Base-by-base conservation (phyloP, 2,888 invertebrate genomes). In the Salticus scenicus region DNA sequence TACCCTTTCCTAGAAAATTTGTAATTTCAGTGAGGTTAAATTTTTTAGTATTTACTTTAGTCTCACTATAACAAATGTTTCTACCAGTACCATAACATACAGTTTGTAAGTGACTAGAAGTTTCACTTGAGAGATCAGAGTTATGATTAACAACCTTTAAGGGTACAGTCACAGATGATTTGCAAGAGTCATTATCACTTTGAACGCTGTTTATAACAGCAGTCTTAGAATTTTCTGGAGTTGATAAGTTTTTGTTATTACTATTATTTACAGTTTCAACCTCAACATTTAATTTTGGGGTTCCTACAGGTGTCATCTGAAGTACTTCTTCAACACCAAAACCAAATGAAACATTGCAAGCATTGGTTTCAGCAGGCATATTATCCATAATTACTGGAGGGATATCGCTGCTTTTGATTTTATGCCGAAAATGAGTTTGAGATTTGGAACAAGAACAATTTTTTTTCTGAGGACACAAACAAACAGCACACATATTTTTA, bases 261-360 rank as follows among this genome's bases (percentile, higher is more conserved):
- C 28, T n/a, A 28, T 47, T 31, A 41, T 31, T 33, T n/a, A 63
- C 27, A 10, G 51, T 1, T 10, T 37, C 7, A 57, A 57, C 57
- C 24, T 24, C 24, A 1, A 57, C 12, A 17, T 0, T 57, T 57
- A 57, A 24, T 20, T 31, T 63, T n/a, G 20, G 5, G 24, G 20
- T 41, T 33, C 72, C 27, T 27, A 24, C 24, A 4, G 69, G 28
- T 24, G 31, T 17, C 79, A 79, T 79, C 14, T 95, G 92, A 89
- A 95, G 92, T 90, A 94, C 94, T 91, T 95, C 94, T 91, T 95
- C 95, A 86, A 95, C 92, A 90, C 95, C 95, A 91, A 95, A 95
- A 17, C 95, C 95, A 91, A 96, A 96, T 47, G 95, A 95, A 82
- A 96, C 93, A 33, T 66, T 37, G 33, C 67, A 66, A 20, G 74